phyloP scores from a whole-genome alignment of 2,888 invertebrate species.

The Lamellibrachia columna region DNA sequence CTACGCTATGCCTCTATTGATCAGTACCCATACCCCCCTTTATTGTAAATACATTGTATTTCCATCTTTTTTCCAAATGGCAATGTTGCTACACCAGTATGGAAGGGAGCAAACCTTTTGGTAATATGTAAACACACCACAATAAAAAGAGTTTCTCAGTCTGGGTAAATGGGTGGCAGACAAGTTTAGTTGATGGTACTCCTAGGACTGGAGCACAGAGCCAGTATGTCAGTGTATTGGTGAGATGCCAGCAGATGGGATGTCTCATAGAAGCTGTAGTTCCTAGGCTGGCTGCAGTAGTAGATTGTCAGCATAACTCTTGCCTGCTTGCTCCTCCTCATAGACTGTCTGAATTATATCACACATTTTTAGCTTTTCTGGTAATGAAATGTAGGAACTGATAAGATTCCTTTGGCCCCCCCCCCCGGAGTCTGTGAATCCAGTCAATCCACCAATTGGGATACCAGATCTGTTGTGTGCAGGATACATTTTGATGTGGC shows the following conservation, averaged over 20 bases:
- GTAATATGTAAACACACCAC: background rate
- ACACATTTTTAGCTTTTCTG: background rate
- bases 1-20: no score
- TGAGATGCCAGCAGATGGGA: background rate
- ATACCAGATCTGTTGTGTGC: no score
- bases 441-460: no score
- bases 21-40: no score
- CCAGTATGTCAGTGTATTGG: background rate
- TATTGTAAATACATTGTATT: background rate
- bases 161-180: background rate
- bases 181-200: background rate
- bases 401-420: background rate
- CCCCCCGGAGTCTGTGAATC: no score
- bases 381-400: background rate
- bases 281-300: background rate
- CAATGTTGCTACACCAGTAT: background rate
- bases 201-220: background rate
- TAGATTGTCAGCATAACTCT: background rate
- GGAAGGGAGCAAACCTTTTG: background rate
- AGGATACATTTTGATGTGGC: no score
- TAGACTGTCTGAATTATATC: background rate
- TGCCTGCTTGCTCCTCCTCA: no score
- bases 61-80: background rate
- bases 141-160: conserved; percentile 11
- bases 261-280: background rate